Conservation (phyloP, 2,888 invertebrate genomes). For the Ornithoptera alexandrae region DNA sequence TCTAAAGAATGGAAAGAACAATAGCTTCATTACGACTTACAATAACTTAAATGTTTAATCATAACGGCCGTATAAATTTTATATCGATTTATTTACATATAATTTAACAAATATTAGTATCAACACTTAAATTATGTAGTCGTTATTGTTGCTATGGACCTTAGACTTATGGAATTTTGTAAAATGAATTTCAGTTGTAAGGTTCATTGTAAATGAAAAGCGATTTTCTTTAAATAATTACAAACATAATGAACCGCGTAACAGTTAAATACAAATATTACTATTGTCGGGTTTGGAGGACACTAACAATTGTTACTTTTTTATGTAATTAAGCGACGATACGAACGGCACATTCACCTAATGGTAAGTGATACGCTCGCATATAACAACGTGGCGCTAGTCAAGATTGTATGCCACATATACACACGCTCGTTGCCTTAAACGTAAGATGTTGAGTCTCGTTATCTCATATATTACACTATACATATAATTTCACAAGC, state of each 20-base stretch:
- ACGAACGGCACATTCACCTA: no score
- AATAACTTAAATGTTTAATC: background rate
- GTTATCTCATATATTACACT: no score
- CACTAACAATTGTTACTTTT: background rate
- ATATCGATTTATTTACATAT: background rate
- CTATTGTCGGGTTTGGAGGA: background rate
- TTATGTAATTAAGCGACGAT: no score
- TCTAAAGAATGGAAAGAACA: slow-evolving; percentile 15
- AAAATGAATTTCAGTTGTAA: background rate
- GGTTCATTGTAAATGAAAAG: background rate
- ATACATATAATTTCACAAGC: no score
- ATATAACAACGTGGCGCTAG: no score
- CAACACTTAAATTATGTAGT: background rate
- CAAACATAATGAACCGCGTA: background rate
- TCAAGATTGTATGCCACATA: no score
- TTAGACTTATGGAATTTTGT: background rate
- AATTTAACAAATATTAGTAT: background rate
- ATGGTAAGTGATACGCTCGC: no score
- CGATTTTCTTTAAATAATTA: no score
- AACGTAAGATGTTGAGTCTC: no score
- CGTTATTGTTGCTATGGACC: background rate
- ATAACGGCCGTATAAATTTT: background rate
- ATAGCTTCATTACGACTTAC: slow-evolving; percentile 19
- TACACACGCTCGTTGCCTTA: no score
- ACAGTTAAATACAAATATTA: background rate